phyloP scores from a whole-genome alignment of 2,888 invertebrate genomes.

The Drosophila macrospina region DNA sequence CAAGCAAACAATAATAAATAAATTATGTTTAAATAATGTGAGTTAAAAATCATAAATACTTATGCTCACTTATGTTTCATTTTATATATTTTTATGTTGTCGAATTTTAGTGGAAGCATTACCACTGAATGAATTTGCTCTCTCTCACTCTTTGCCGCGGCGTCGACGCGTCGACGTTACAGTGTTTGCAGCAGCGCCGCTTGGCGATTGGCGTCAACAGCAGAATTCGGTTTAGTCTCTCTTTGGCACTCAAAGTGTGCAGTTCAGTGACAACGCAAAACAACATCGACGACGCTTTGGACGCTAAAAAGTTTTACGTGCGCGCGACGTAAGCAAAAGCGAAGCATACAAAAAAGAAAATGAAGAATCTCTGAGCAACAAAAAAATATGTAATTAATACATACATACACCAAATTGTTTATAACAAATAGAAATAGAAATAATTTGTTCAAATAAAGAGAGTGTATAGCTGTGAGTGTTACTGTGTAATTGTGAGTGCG shows the following conservation, averaged over 20 bases:
- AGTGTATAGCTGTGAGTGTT: slow-evolving; percentile 32
- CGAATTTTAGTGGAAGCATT: background rate
- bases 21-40: background rate
- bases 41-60: background rate
- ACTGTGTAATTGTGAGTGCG: slow-evolving; percentile 37
- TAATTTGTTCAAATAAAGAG: slow-evolving; percentile 4
- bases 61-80: background rate
- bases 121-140: slow-evolving; percentile 2
- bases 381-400: slow-evolving; percentile 33
- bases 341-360: slow-evolving; percentile 31
- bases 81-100: background rate
- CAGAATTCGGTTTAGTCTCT: slow-evolving; percentile 54
- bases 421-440: slow-evolving; percentile 33
- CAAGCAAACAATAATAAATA: background rate
- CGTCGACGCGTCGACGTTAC: slow-evolving; percentile 20
- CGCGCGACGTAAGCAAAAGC: slow-evolving; percentile 55
- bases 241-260: slow-evolving; percentile 62
- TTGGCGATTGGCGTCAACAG: slow-evolving; percentile 37
- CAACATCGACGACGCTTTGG: slow-evolving; percentile 10
- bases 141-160: background rate
- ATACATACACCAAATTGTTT: slow-evolving; percentile 46
- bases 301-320: slow-evolving; percentile 49
- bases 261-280: slow-evolving; percentile 43
- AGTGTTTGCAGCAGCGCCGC: slow-evolving; percentile 31
- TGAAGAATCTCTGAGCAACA: slow-evolving; percentile 39